Percentiles rank a stretch among this genome's conserved stretches.
Evolutionary conservation across 1,140 invertebrate genomes (phyloP).

Genomic region (Drosophila seguyi): DNA sequence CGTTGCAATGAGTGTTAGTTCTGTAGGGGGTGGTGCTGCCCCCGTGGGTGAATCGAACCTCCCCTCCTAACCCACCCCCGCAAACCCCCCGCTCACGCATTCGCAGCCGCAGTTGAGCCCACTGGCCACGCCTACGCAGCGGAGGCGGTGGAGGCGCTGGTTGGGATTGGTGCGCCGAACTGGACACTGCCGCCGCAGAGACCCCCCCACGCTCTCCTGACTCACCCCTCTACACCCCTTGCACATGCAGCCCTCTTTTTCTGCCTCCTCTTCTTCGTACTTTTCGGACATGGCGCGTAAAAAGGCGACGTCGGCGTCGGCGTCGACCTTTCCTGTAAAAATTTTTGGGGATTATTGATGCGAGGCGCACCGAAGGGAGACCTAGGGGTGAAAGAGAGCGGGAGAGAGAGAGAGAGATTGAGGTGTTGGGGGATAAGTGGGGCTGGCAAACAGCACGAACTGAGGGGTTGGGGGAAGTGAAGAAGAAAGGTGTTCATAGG

Average conservation of each 20-base stretch:
- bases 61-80: not conserved
- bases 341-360: conserved; percentile 79
- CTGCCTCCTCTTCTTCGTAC: conserved; percentile 13
- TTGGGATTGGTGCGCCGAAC: conserved; percentile 79
- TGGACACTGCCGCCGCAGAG: conserved; percentile 54
- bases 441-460: not conserved
- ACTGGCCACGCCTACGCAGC: conserved; percentile 76
- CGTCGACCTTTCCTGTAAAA: conserved; percentile 57
- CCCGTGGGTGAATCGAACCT: conserved; percentile 5
- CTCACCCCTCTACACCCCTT: not conserved
- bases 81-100: conserved; percentile 39
- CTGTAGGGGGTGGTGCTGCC: not conserved
- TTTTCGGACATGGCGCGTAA: conserved; percentile 69
- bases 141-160: conserved; percentile 67
- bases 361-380: conserved; percentile 21
- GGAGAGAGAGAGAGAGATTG: not conserved
- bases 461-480: not conserved
- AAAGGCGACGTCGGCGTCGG: conserved; percentile 69
- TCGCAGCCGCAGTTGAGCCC: conserved; percentile 55
- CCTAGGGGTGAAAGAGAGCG: conserved; percentile 9
- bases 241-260: not conserved
- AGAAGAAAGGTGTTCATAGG: conserved; percentile 10
- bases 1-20: conserved; percentile 45
- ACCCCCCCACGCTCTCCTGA: not conserved
- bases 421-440: conserved; percentile 3